These are phyloP conservation scores for Platerodrilus igneus DNA, from an alignment of 2,888 invertebrate species.

Conservation along the genomic window DNA sequence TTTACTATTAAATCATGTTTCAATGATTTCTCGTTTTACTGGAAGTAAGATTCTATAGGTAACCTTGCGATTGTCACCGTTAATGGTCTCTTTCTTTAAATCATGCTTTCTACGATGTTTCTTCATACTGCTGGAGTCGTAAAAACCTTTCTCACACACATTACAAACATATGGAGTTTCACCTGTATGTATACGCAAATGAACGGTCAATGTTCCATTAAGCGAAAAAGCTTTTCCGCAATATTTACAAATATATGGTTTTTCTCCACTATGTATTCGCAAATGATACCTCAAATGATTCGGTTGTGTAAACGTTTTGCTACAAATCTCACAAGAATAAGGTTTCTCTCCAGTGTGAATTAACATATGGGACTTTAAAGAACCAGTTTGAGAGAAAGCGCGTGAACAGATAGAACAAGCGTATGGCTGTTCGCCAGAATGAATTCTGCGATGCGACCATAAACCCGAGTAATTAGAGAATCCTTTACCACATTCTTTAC, in stretches of 20 bases:
- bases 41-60: no score
- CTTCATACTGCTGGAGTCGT: slow-evolving; percentile 33
- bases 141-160: no score
- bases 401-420: slow-evolving; percentile 35
- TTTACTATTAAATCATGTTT: no score
- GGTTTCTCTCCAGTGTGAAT: slow-evolving; percentile 44
- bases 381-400: slow-evolving; percentile 32
- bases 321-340: slow-evolving; percentile 45
- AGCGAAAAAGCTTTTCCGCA: slow-evolving; percentile 36
- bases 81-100: no score
- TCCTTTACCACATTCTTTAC: no score
- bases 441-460: slow-evolving; percentile 30
- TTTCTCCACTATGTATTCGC: slow-evolving; percentile 37
- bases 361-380: slow-evolving; percentile 34
- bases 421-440: slow-evolving; percentile 32
- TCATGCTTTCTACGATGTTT: slow-evolving; percentile 10
- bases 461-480: no score
- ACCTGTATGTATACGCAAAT: no score
- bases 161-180: no score
- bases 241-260: slow-evolving; percentile 28
- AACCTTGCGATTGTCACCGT: no score
- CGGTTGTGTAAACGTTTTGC: slow-evolving; percentile 36
- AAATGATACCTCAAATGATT: slow-evolving; percentile 36
- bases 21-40: no score
- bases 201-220: slow-evolving; percentile 14